phyloP scores from a whole-genome alignment of 2,797 vertebrate species.

The Anolis apletophallus region DNA sequence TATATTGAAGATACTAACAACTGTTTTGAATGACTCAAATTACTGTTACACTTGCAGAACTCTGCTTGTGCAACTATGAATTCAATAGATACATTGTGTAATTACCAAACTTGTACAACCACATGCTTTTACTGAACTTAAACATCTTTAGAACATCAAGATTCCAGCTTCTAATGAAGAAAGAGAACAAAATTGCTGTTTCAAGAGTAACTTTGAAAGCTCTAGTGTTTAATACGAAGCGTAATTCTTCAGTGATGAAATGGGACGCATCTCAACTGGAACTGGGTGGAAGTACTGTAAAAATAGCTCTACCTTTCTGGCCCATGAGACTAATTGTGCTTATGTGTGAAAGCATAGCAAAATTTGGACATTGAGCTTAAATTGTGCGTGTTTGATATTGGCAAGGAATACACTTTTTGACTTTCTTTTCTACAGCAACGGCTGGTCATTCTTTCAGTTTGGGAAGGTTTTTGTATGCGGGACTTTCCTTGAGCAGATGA shows the following conservation, averaged over 20 bases:
- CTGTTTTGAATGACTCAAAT: too few relatives aligned
- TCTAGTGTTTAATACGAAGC: too few relatives aligned
- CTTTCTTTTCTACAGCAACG: not conserved
- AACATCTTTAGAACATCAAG: too few relatives aligned
- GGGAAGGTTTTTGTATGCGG: conserved; percentile 29
- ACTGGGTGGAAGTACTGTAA: too few relatives aligned
- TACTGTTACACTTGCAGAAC: too few relatives aligned
- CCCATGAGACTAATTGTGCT: not conserved
- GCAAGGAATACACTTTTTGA: not conserved
- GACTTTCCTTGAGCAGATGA: conserved; percentile 31
- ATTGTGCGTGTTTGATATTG: not conserved
- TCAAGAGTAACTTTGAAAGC: not conserved
- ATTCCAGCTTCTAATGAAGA: not conserved
- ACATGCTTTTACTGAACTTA: too few relatives aligned
- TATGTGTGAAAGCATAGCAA: not conserved
- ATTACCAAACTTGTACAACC: too few relatives aligned
- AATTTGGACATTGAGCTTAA: not conserved
- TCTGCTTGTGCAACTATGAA: too few relatives aligned
- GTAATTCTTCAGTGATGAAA: not conserved
- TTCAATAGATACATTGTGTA: too few relatives aligned
- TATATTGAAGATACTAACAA: too few relatives aligned
- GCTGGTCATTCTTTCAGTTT: conserved; percentile 33
- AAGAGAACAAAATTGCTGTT: not conserved
- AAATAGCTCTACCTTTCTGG: not conserved
- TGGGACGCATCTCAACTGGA: not conserved